Percentiles rank a stretch among this genome's conserved stretches.
Conservation (phyloP, 2,113 vertebrate genomes). For the Leptosomus discolor region DNA sequence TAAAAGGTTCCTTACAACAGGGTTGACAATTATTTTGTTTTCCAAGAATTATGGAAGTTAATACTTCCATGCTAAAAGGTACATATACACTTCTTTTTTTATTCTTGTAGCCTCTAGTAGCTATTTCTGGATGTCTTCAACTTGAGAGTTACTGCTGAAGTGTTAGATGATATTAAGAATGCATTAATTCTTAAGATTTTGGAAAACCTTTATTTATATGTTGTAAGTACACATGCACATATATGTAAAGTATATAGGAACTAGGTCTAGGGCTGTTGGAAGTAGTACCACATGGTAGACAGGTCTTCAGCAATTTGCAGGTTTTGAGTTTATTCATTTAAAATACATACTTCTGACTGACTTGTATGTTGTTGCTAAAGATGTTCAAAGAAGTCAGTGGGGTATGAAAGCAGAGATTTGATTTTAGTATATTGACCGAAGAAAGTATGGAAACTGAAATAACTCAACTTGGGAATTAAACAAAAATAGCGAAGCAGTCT, state of each 20-base stretch:
- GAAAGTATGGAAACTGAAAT: background rate
- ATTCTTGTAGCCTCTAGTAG: rapidly evolving
- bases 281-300: rapidly evolving
- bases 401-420: background rate
- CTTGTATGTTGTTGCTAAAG: background rate
- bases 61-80: background rate
- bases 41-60: background rate
- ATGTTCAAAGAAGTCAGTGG: background rate
- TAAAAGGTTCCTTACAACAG: background rate
- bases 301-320: background rate
- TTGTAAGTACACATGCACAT: rapidly evolving
- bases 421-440: background rate
- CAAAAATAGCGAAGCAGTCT: background rate
- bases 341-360: background rate
- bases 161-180: background rate
- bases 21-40: background rate
- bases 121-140: background rate
- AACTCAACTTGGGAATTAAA: background rate
- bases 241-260: background rate
- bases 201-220: background rate
- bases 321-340: background rate
- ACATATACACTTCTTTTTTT: background rate
- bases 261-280: background rate
- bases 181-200: background rate
- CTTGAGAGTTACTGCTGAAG: background rate